A percentile compares a stretch with the other conserved stretches of the same genome.
phyloP scores from a whole-genome alignment of 2,797 vertebrate species.

The Pampus argenteus region DNA sequence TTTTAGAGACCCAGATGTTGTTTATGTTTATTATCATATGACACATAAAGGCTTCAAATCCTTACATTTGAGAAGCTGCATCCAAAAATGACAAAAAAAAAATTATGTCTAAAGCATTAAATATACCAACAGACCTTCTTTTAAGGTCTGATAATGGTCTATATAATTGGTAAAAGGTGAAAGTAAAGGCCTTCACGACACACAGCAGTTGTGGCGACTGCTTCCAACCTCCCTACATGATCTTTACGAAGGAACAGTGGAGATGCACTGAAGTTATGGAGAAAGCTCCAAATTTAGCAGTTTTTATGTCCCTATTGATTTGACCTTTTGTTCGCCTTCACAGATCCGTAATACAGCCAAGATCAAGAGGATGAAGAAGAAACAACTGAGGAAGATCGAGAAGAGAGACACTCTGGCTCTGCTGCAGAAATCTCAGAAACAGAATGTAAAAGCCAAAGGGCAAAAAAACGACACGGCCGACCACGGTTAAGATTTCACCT shows the following conservation, averaged over 20 bases:
- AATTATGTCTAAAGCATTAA: no score
- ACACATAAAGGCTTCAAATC: not conserved
- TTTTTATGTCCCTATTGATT: not conserved
- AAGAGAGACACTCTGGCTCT: conserved; percentile 92
- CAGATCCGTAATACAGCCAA: conserved; percentile 95
- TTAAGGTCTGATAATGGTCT: no score
- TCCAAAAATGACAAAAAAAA: not conserved
- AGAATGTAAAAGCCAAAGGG: conserved; percentile 54
- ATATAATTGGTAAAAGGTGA: no score
- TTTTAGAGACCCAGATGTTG: no score
- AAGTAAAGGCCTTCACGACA: no score
- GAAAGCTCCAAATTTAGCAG: not conserved
- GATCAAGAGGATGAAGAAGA: conserved; percentile 94
- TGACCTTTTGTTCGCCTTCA: not conserved
- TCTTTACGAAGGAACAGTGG: no score
- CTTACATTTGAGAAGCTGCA: no score
- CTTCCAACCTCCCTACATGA: no score
- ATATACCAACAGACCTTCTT: not conserved
- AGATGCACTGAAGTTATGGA: not conserved
- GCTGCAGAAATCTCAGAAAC: conserved; percentile 83
- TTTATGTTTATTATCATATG: not conserved
- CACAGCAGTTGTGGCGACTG: no score
- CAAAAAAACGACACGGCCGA: conserved; percentile 31
- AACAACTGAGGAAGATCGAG: conserved; percentile 90
- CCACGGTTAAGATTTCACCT: conserved; percentile 33